Evolutionary conservation across 2,888 invertebrate species (phyloP).

Genomic region (Macaria liturata): DNA sequence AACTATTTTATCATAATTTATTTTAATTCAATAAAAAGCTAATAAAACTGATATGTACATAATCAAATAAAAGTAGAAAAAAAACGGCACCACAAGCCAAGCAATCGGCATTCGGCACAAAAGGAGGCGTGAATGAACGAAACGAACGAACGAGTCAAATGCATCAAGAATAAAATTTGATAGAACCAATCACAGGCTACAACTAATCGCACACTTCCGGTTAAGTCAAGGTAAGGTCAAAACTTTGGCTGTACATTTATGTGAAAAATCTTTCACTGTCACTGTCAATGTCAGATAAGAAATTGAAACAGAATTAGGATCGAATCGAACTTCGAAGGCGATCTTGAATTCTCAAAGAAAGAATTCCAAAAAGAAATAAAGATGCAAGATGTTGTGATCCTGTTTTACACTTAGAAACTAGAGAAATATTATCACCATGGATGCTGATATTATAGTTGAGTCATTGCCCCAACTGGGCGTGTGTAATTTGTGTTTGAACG

Average conservation of each 20-base stretch:
- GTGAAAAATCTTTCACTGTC: too few relatives aligned
- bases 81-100: neutral
- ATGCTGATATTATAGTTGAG: constrained; percentile 68
- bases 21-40: neutral
- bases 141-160: neutral
- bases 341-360: too few relatives aligned
- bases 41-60: neutral
- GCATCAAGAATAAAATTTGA: too few relatives aligned
- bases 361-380: too few relatives aligned
- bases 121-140: constrained; percentile 5
- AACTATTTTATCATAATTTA: constrained; percentile 1
- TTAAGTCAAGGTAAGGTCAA: neutral
- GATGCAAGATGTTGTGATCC: too few relatives aligned
- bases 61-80: neutral
- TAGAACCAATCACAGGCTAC: too few relatives aligned
- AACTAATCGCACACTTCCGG: neutral
- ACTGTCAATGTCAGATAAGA: too few relatives aligned
- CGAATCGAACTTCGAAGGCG: too few relatives aligned
- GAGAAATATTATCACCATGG: constrained; percentile 44
- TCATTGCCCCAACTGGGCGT: constrained; percentile 64
- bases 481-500: constrained; percentile 70
- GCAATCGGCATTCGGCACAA: neutral
- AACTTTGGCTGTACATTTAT: too few relatives aligned
- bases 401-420: too few relatives aligned
- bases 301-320: too few relatives aligned